Conservation (phyloP, 2,888 invertebrate species). For the Ariolimax columbianus region DNA sequence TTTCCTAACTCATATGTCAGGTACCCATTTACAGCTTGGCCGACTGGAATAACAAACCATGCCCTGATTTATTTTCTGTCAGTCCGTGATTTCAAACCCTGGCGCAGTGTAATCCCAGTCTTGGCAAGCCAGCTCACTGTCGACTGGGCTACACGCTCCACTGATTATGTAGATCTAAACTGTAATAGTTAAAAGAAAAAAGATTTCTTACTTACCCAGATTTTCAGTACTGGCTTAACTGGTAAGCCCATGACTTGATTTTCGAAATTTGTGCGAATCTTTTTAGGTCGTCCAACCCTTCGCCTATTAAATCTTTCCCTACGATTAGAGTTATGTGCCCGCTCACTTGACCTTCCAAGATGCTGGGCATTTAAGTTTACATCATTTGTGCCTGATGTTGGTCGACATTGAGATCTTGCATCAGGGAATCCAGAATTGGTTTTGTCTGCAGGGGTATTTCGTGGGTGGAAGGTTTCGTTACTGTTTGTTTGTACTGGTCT, state of each 20-base stretch:
- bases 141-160: no score
- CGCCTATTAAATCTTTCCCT: neutral
- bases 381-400: neutral
- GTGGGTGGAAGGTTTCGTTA: neutral
- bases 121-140: no score
- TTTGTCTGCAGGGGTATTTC: neutral
- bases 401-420: neutral
- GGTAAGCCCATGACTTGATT: neutral
- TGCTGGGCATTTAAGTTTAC: neutral
- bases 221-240: neutral
- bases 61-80: no score
- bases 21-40: no score
- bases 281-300: constrained; percentile 7
- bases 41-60: no score
- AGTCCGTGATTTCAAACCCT: no score
- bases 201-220: neutral
- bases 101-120: no score
- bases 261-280: neutral
- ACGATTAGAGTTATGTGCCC: neutral
- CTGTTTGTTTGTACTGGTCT: neutral
- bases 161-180: no score
- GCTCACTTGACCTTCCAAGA: neutral
- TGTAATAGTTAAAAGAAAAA: neutral
- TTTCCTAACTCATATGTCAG: no score
- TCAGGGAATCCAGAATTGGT: neutral